These are phyloP conservation scores for Xestia rhomboidea DNA, from an alignment of 2,888 invertebrate genomes.

Conservation along the genomic window DNA sequence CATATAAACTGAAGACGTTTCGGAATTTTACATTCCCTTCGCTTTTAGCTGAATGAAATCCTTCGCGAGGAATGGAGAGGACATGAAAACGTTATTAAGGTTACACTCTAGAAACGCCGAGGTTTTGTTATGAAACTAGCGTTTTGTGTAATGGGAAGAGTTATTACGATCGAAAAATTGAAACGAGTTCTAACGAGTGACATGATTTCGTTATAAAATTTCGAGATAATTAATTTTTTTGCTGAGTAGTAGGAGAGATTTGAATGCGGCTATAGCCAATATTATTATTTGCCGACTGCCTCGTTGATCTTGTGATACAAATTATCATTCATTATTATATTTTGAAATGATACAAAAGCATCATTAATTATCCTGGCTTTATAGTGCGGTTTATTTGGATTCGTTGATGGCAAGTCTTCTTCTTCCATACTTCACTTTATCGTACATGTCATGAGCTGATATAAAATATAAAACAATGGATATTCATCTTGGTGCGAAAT, in stretches of 20 bases:
- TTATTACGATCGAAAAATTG: neutral
- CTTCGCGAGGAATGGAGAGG: constrained; percentile 60
- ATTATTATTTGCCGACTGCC: too few species aligned
- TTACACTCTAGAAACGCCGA: constrained; percentile 39
- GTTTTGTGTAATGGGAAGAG: neutral
- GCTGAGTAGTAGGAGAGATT: too few species aligned
- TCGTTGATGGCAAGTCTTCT: neutral
- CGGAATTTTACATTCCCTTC: constrained; percentile 66
- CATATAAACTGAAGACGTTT: constrained; percentile 61
- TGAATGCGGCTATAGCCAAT: too few species aligned
- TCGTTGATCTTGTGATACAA: too few species aligned
- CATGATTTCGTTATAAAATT: neutral
- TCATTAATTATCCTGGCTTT: too few species aligned
- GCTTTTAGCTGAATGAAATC: constrained; percentile 74
- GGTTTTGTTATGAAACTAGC: constrained; percentile 37
- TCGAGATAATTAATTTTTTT: too few species aligned
- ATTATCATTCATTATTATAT: too few species aligned
- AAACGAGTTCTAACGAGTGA: neutral
- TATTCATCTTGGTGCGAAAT: neutral
- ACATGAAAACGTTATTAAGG: constrained; percentile 70
- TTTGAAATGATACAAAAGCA: too few species aligned
- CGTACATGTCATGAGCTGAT: neutral
- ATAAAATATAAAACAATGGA: neutral
- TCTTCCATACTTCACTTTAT: neutral
- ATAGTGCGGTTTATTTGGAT: neutral